phyloP scores from a whole-genome alignment of 2,113 vertebrate genomes.

The Cyanoliseus patagonus region DNA sequence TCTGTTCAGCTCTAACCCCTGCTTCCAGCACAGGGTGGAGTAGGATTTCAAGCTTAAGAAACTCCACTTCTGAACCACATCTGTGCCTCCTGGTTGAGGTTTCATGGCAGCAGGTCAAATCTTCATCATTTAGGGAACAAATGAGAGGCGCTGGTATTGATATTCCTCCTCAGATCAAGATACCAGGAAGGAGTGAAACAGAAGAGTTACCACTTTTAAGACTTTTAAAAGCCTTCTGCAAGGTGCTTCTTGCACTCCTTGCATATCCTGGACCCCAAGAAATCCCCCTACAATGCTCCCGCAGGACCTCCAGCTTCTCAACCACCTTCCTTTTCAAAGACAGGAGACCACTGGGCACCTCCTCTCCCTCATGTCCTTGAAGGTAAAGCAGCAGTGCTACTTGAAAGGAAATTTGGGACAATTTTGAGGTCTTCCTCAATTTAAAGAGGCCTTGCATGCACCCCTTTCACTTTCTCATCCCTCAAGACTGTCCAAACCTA shows the following conservation, averaged over 20 bases:
- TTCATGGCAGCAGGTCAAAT: neutral
- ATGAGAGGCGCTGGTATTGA: neutral
- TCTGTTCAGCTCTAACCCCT: neutral
- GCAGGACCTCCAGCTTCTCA: neutral
- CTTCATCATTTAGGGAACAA: neutral
- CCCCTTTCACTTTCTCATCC: neutral
- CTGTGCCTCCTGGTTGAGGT: neutral
- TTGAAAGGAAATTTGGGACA: neutral
- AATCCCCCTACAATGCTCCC: neutral
- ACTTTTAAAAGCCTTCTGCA: neutral
- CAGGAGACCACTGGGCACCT: neutral
- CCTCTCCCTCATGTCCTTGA: neutral
- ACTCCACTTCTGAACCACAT: neutral
- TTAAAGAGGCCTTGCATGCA: neutral
- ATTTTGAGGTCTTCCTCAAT: neutral
- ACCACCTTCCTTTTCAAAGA: neutral
- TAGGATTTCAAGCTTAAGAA: neutral
- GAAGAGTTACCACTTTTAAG: neutral
- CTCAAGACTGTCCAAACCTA: neutral
- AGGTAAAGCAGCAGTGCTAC: neutral
- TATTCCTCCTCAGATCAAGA: neutral
- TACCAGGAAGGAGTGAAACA: neutral
- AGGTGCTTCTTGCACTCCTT: neutral
- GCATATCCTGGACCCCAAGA: neutral
- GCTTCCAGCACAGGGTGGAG: neutral